Percentiles rank a stretch among this genome's conserved stretches.
Conservation (phyloP, 2,797 vertebrate genomes). For the Rhinatrema bivittatum region DNA sequence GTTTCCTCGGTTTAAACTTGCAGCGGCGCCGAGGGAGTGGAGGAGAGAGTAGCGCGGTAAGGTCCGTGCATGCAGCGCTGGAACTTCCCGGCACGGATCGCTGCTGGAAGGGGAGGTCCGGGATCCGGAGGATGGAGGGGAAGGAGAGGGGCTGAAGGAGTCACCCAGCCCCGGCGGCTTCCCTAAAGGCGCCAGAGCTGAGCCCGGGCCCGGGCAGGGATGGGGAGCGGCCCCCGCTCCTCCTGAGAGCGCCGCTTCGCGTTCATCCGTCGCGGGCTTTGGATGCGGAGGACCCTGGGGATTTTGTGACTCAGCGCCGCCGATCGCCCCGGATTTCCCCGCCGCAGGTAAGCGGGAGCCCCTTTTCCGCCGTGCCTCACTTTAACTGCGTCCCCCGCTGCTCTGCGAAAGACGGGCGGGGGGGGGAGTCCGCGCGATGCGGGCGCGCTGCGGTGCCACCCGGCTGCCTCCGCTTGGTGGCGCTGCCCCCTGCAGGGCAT, state of each 20-base stretch:
- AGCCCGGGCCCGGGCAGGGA: too few relatives aligned
- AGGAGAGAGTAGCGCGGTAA: neutral
- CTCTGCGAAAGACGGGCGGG: neutral
- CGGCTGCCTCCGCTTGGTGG: too few relatives aligned
- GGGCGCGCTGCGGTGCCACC: too few relatives aligned
- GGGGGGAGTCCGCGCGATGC: too few relatives aligned
- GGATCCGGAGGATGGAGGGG: too few relatives aligned
- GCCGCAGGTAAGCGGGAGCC: neutral
- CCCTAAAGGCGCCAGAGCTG: constrained; percentile 39
- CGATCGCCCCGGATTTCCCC: neutral
- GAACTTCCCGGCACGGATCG: neutral
- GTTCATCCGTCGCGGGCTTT: too few relatives aligned
- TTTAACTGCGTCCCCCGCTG: neutral
- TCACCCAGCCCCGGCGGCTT: too few relatives aligned
- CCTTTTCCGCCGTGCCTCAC: too few relatives aligned
- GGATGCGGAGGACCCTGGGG: too few relatives aligned
- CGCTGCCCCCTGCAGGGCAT: too few relatives aligned
- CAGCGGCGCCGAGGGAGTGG: neutral
- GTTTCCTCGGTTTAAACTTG: constrained; percentile 1
- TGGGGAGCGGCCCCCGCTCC: constrained; percentile 40
- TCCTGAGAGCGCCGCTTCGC: constrained; percentile 48
- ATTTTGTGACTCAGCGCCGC: constrained; percentile 29
- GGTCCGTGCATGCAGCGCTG: too few relatives aligned
- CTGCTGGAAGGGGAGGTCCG: constrained; percentile 45
- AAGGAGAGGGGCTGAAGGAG: too few relatives aligned